phyloP scores from a whole-genome alignment of 2,797 vertebrate genomes.

The Phrynocephalus vlangalii region DNA sequence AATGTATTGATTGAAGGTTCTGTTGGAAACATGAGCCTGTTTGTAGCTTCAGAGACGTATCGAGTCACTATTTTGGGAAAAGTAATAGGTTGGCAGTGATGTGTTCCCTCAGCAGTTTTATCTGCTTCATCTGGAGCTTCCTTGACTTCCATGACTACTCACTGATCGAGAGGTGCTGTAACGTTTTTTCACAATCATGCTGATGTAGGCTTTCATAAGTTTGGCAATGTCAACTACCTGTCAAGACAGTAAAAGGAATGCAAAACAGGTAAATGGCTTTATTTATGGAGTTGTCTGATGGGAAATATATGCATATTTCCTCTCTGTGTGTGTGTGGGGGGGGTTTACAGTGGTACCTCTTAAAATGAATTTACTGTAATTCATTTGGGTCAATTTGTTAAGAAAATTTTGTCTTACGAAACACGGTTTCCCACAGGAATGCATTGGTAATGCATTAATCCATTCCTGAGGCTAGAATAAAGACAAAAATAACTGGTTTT shows the following conservation, averaged over 20 bases:
- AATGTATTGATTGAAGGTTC: conserved; percentile 34
- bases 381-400: too few relatives aligned
- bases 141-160: conserved; percentile 90
- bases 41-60: conserved; percentile 36
- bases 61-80: neutral
- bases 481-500: too few relatives aligned
- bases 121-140: conserved; percentile 88
- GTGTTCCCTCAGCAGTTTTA: conserved; percentile 3
- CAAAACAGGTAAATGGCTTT: neutral
- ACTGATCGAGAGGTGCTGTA: conserved; percentile 93
- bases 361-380: too few relatives aligned
- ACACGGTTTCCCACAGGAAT: too few relatives aligned
- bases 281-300: neutral
- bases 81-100: neutral
- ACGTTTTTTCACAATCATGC: conserved; percentile 97
- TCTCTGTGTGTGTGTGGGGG: too few relatives aligned
- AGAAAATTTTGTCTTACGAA: too few relatives aligned
- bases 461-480: too few relatives aligned
- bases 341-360: too few relatives aligned
- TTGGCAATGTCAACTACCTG: conserved; percentile 98
- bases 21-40: conserved; percentile 34
- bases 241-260: conserved; percentile 31
- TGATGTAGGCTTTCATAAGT: conserved; percentile 99
- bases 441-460: too few relatives aligned
- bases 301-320: too few relatives aligned